phyloP scores from a whole-genome alignment of 2,888 invertebrate species.

The Disparrhopalites patrizii region DNA sequence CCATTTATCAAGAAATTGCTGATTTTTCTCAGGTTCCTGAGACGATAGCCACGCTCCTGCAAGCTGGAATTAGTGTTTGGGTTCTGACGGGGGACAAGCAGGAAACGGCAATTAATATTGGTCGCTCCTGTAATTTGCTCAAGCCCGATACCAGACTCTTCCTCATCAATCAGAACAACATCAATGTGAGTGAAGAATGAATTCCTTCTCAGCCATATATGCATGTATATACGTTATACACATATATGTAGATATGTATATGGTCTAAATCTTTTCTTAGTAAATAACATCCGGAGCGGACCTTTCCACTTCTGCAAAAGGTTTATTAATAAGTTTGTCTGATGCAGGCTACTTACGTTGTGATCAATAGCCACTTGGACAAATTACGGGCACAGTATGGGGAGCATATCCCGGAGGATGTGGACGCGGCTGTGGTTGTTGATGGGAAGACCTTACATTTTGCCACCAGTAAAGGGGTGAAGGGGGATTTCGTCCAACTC shows the following conservation, averaged over 20 bases:
- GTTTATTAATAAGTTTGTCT: no score
- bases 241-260: neutral
- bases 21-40: conserved; percentile 77
- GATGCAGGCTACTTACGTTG: conserved; percentile 48
- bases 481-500: conserved; percentile 87
- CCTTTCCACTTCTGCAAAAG: no score
- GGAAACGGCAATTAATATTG: conserved; percentile 99
- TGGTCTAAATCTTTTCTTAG: neutral
- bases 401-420: conserved; percentile 56
- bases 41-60: conserved; percentile 84
- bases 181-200: conserved; percentile 68
- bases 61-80: conserved; percentile 97
- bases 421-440: conserved; percentile 84
- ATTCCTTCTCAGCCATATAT: neutral
- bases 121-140: conserved; percentile 85
- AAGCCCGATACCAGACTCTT: conserved; percentile 79
- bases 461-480: conserved; percentile 84
- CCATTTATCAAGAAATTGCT: no score
- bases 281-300: no score
- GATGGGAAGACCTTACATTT: conserved; percentile 94
- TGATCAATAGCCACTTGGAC: conserved; percentile 46
- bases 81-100: conserved; percentile 98
- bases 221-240: no score
- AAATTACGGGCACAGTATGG: conserved; percentile 46
- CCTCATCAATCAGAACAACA: conserved; percentile 81